Evolutionary conservation across 2,113 vertebrate genomes (phyloP), one percentile per base, ranked within the genome.

Genomic region (Odontophorus gujanensis): DNA sequence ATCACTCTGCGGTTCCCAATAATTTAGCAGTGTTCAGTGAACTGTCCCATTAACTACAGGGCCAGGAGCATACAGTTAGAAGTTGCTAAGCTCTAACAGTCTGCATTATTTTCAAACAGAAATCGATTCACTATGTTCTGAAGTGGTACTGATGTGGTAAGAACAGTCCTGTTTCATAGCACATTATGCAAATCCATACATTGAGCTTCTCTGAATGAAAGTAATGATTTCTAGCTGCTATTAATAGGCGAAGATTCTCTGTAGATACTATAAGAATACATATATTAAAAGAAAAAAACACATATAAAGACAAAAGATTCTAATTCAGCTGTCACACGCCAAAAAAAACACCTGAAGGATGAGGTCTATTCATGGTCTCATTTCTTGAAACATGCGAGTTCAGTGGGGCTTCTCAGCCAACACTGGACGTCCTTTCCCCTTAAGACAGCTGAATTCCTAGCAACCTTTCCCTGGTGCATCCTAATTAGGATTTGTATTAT

Each of bases 401-500:
- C 85, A 89, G 51, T 11, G 7, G 66, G 50, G 77, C 85, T 93
- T 51, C 81, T 76, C 4, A 0, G 53, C 85, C 87, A 53, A 53
- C 68, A 8, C 40, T 1, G 6, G 32, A 76, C 67, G 63, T 87
- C 93, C 82, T 81, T 73, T 75, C 93, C 43, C 76, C 0, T 0
- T 28, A 40, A 71, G 85, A 17, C 93, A 72, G 73, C 80, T 69
- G 82, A 79, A 90, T 90, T 92, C 92, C 92, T 63, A 47, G 15
- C 84, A 72, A 40, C 86, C 86, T 21, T 85, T 78, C 93, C 83
- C 84, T 32, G 74, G 63, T 85, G 90, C 94, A 93, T 92, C 93
- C 91, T 94, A 95, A 96, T 96, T 94, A 96, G 85, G 91, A 71
- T 71, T 58, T 79, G 78, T 67, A 87, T 95, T 93, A 85, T 82